A percentile compares a stretch with the other conserved stretches of the same genome.
phyloP scores from a whole-genome alignment of 2,797 vertebrate species.

The Loriculus beryllinus region DNA sequence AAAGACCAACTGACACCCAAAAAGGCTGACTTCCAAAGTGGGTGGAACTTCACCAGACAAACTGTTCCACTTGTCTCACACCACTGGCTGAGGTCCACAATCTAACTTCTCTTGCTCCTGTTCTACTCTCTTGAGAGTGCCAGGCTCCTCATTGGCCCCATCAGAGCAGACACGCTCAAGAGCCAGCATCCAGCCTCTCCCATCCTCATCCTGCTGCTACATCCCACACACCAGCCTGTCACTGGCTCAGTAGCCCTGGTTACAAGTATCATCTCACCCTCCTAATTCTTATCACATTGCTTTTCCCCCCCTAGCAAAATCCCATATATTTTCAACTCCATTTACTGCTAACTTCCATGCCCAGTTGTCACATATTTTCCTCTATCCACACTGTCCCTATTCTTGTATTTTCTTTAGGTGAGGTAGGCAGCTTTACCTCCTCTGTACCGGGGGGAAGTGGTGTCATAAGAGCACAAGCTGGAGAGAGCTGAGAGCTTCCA shows the following conservation, averaged over 20 bases:
- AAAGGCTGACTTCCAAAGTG: neutral
- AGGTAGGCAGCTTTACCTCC: neutral
- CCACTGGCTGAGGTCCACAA: neutral
- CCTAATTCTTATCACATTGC: neutral
- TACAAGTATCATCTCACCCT: neutral
- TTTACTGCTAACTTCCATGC: neutral
- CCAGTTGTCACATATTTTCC: neutral
- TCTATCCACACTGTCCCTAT: fast-evolving
- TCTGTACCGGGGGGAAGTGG: neutral
- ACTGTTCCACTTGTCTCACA: neutral
- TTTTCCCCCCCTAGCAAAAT: neutral
- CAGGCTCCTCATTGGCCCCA: neutral
- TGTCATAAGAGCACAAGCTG: fast-evolving
- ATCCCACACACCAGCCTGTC: neutral
- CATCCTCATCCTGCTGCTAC: neutral
- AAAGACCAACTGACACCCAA: neutral
- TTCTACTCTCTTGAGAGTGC: fast-evolving
- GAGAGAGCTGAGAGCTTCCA: neutral
- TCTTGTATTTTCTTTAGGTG: neutral
- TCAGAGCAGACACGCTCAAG: neutral
- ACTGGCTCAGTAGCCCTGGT: neutral
- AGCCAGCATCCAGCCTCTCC: neutral
- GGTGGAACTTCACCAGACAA: neutral
- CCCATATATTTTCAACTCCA: neutral
- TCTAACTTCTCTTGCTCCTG: fast-evolving